phyloP scores from a whole-genome alignment of 1,140 invertebrate species.

The Drosophila equinoxialis region DNA sequence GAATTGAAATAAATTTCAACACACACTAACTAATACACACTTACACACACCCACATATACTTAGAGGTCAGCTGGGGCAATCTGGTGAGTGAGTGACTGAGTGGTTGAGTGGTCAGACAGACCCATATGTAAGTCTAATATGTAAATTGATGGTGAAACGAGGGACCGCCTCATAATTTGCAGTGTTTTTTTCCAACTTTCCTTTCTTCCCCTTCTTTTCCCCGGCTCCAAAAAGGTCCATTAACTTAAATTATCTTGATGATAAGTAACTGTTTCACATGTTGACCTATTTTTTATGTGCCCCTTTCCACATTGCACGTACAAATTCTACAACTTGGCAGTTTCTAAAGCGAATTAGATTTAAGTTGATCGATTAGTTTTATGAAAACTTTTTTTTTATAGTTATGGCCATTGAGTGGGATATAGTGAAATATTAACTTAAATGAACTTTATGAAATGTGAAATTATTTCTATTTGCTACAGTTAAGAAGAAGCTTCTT shows the following conservation, averaged over 20 bases:
- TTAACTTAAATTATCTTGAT: slow-evolving; percentile 12
- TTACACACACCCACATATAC: not conserved
- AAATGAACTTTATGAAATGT: no score
- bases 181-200: not conserved
- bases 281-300: not conserved
- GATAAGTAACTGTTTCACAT: slow-evolving; percentile 11
- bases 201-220: not conserved
- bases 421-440: no score
- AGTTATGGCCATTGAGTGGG: no score
- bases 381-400: no score
- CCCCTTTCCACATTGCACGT: no score
- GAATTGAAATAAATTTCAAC: slow-evolving; percentile 14
- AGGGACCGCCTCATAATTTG: slow-evolving; percentile 4
- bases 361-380: no score
- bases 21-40: not conserved
- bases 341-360: no score
- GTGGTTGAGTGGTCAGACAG: not conserved
- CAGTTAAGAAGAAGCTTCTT: no score
- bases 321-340: no score
- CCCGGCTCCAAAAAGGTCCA: not conserved
- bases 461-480: no score
- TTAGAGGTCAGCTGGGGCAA: slow-evolving; percentile 1
- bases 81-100: not conserved
- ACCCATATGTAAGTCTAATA: not conserved
- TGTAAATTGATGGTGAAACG: slow-evolving; percentile 2